Base-by-base conservation (phyloP, 1,140 invertebrate genomes). In the Carcinoscorpius rotundicauda region DNA sequence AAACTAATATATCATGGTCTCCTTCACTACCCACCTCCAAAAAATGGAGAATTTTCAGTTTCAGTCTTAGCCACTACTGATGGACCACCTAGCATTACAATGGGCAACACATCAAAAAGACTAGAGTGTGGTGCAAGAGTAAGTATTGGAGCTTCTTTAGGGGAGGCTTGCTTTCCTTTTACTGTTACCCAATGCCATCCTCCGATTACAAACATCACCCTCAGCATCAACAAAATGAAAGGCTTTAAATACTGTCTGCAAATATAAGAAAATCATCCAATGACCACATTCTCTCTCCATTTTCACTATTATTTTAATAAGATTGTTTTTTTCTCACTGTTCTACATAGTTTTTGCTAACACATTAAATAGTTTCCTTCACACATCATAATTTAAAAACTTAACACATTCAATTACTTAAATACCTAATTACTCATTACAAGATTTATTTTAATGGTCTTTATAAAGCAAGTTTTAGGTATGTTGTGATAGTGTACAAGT, bases 121-220 rank as follows among this genome's bases (percentile, higher is more conserved):
- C 87, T 86, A 48, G 92, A 95, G 77, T 96, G 93, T 5, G 93
- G 91, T 29, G 90, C 90, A 60, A 91, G 82, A n/a, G 85, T 86
- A 64, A 95, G 78, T 66, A 97, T 85, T 3, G 91, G 89, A 3
- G 91, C 91, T 68, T 91, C 86, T 68, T 84, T 81, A 10, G 81
- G 69, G 3, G 80, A 74, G 11, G 85, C 86, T 72, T 82, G 80
- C 65, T 80, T 78, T 58, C 88, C 88, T 73, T 84, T 85, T 57
- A 85, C 79, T 70, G 80, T 83, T 65, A 91, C 78, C 73, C 83
- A 82, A 69, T 89, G 85, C 78, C 94, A 92, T 64, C 91, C 90
- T 62, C 86, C 86, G 55, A 81, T 82, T 64, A 86, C 80, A 80
- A 92, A 91, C 69, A 91, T 81, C 71, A 82, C 79, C 64, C 87